These are phyloP conservation scores for Vannuccia rotundouncinata DNA, from an alignment of 2,888 invertebrate species.

Conservation along the genomic window DNA sequence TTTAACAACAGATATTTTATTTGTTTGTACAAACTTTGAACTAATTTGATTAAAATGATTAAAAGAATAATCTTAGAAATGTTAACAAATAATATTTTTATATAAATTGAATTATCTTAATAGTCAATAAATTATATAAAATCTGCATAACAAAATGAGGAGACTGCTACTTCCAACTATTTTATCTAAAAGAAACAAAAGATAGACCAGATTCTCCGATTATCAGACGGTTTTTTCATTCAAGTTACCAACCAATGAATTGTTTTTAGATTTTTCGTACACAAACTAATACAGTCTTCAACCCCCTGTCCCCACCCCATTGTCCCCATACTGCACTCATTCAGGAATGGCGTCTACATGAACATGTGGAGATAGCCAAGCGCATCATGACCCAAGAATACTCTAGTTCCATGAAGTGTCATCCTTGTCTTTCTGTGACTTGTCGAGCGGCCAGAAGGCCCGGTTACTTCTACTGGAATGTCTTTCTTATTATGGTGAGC, in stretches of 20 bases:
- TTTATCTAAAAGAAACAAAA: too few species aligned
- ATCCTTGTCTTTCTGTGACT: slow-evolving; percentile 48
- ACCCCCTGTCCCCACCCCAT: background rate
- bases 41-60: too few species aligned
- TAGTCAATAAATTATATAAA: too few species aligned
- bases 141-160: too few species aligned
- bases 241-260: background rate
- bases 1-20: too few species aligned
- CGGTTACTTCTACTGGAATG: slow-evolving; percentile 54
- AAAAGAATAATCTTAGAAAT: too few species aligned
- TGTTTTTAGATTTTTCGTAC: background rate
- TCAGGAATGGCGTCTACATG: slow-evolving; percentile 50
- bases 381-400: slow-evolving; percentile 45
- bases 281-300: background rate
- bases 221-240: too few species aligned
- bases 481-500: slow-evolving; percentile 52
- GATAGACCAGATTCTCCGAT: too few species aligned
- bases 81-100: too few species aligned
- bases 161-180: too few species aligned
- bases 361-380: slow-evolving; percentile 45
- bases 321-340: background rate
- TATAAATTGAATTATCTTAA: too few species aligned
- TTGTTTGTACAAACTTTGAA: too few species aligned
- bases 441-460: slow-evolving; percentile 49
- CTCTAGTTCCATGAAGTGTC: slow-evolving; percentile 46